These are phyloP conservation scores for Megastigmus dorsalis DNA, from an alignment of 2,888 invertebrate species.

Conservation along the genomic window DNA sequence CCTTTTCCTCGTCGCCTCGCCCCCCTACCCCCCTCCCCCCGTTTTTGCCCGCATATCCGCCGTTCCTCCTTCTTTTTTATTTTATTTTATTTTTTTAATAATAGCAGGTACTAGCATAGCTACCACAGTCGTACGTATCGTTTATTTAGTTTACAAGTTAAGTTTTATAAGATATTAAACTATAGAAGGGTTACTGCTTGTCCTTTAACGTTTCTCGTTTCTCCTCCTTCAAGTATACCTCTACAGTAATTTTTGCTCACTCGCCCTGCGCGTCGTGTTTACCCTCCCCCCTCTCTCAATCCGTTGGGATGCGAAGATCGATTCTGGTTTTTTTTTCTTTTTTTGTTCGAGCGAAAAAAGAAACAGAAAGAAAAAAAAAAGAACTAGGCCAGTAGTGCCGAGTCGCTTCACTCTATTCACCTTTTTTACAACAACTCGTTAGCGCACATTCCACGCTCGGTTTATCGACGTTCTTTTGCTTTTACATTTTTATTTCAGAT, in stretches of 20 bases:
- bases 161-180: conserved; percentile 59
- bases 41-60: too few relatives aligned
- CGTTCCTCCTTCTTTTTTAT: conserved; percentile 5
- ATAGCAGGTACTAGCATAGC: conserved; percentile 76
- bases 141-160: conserved; percentile 68
- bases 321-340: neutral
- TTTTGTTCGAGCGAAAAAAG: too few relatives aligned
- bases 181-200: conserved; percentile 68
- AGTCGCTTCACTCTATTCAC: too few relatives aligned
- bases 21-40: neutral
- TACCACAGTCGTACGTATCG: conserved; percentile 76
- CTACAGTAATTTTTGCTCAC: neutral
- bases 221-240: conserved; percentile 35
- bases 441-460: conserved; percentile 26
- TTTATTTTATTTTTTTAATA: conserved; percentile 46
- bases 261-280: conserved; percentile 6
- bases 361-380: too few relatives aligned
- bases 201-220: conserved; percentile 51
- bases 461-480: conserved; percentile 6
- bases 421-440: conserved; percentile 30
- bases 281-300: neutral
- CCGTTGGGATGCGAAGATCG: conserved; percentile 32
- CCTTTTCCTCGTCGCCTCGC: neutral
- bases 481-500: conserved; percentile 14
- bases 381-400: too few relatives aligned